Evolutionary conservation across 2,113 vertebrate species (phyloP), one percentile per base, ranked within the genome.

Genomic region (Chamaea fasciata): DNA sequence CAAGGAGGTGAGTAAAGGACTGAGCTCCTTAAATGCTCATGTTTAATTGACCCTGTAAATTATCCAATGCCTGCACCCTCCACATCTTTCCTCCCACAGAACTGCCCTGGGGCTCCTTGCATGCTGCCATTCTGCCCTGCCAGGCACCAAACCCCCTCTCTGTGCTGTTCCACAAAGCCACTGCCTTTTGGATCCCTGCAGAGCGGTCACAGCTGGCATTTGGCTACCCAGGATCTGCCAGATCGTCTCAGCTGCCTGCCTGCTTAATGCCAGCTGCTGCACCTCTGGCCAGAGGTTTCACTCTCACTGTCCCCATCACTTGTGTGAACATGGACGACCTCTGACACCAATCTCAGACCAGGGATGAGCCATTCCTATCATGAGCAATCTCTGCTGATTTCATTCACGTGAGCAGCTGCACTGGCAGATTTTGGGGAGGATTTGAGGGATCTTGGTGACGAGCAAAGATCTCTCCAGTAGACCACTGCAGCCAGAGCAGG

Each of bases 121-220:
- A 27, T 0, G 0, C 63, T 6, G 24, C 42, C 39, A 7, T 7
- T 62, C 89, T 26, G 53, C 53, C 3, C 52, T 7, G 1, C 18
- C 62, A 65, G 44, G 6, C 18, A 74, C 64, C 76, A 31, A 62
- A 8, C 6, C 23, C 22, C 18, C 35, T 68, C 21, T 11, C 57
- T 11, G 41, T 16, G 71, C 71, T 56, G 49, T 31, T 33, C 33
- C 6, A n/a, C 63, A 52, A 31, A 86, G 83, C 42, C 3, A 3
- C 60, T 39, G 56, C 82, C 35, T 33, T 39, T 28, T 2, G 2
- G 49, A 44, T 57, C 52, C 70, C 82, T 70, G 77, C n/a, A 55
- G 27, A 42, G 21, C 3, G 33, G 5, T 27, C 83, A 30, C 71
- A 42, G 67, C 62, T 64, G 62, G 83, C 41, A 55, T 12, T 2